Evolutionary conservation across 2,797 vertebrate genomes (phyloP).

Genomic region (Sciurus carolinensis): DNA sequence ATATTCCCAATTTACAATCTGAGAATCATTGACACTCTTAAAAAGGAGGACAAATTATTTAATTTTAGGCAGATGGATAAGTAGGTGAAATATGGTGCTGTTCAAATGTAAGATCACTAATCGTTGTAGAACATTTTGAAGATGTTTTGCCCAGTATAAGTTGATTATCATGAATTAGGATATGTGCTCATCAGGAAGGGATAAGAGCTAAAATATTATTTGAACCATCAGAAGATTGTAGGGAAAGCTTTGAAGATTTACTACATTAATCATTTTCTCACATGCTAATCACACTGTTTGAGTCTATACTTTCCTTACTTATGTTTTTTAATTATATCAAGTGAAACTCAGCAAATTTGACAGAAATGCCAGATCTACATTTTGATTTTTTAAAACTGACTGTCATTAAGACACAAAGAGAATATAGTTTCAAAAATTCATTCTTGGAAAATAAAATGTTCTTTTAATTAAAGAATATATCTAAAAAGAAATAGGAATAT

Average conservation of each 20-base stretch:
- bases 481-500: background rate
- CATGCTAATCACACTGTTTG: background rate
- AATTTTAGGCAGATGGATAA: background rate
- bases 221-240: background rate
- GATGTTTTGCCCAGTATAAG: background rate
- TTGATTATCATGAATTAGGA: constrained; percentile 27
- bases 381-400: background rate
- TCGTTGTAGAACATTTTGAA: constrained; percentile 13
- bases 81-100: background rate
- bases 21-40: background rate
- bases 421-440: background rate
- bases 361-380: background rate
- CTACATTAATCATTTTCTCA: background rate
- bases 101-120: constrained; percentile 22
- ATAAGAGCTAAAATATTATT: constrained; percentile 48
- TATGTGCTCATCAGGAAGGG: background rate
- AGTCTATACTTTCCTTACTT: background rate
- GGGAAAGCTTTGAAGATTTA: background rate
- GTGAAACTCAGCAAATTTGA: background rate
- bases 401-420: background rate
- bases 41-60: background rate
- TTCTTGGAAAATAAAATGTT: background rate
- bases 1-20: background rate
- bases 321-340: background rate
- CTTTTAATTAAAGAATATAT: background rate